Conservation (phyloP, 2,797 vertebrate species). For the Carduelis carduelis region DNA sequence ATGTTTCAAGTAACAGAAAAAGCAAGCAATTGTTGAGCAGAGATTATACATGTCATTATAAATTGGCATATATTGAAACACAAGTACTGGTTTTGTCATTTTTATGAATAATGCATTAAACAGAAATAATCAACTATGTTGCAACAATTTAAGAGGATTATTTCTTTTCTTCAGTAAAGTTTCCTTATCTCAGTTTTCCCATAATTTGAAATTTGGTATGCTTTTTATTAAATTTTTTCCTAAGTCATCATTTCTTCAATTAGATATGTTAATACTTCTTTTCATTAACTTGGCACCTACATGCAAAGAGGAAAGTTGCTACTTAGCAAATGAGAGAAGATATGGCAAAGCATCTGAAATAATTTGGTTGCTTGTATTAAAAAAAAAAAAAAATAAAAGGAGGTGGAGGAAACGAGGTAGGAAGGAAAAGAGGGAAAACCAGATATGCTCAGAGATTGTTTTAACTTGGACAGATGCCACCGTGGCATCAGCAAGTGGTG, state of each 20-base stretch:
- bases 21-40: not conserved
- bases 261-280: not conserved
- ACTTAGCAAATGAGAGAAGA: constrained; percentile 4
- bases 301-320: not conserved
- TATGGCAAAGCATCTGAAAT: not conserved
- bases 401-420: not conserved
- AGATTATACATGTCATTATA: constrained; percentile 10
- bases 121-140: constrained; percentile 24
- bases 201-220: not conserved
- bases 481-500: not conserved
- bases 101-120: constrained; percentile 38
- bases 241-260: not conserved
- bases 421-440: not conserved
- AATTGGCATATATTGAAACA: constrained; percentile 38
- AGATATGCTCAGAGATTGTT: not conserved
- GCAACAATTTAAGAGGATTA: constrained; percentile 49
- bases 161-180: constrained; percentile 1
- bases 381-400: not conserved
- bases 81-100: constrained; percentile 35
- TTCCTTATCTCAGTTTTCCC: not conserved
- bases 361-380: not conserved
- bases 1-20: constrained; percentile 12
- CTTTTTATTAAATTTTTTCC: constrained; percentile 7
- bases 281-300: not conserved
- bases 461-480: not conserved